Conservation (phyloP, 2,888 invertebrate species). For the Pristionchus fissidentatus region DNA sequence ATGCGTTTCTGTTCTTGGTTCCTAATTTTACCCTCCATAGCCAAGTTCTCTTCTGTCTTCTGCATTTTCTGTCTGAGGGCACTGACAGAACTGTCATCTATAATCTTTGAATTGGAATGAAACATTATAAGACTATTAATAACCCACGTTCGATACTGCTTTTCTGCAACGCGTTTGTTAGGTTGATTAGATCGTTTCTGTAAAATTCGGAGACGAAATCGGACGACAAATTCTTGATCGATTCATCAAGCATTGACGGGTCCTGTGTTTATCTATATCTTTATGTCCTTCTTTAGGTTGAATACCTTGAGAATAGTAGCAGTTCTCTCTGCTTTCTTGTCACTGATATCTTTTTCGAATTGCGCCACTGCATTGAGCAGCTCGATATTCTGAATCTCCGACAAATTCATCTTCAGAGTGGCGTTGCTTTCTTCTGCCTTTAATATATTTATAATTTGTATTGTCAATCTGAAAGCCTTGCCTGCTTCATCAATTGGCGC, state of each 20-base stretch:
- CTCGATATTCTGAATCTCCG: slow-evolving; percentile 42
- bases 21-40: background rate
- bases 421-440: slow-evolving; percentile 27
- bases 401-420: slow-evolving; percentile 44
- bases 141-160: slow-evolving; percentile 31
- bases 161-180: slow-evolving; percentile 4
- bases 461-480: no score
- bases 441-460: background rate
- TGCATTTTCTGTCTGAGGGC: slow-evolving; percentile 25
- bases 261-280: background rate
- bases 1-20: slow-evolving; percentile 47
- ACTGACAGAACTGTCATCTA: slow-evolving; percentile 17
- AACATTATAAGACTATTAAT: background rate
- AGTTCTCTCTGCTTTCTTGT: slow-evolving; percentile 34
- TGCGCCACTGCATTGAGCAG: slow-evolving; percentile 46
- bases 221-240: slow-evolving; percentile 35
- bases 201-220: slow-evolving; percentile 46
- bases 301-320: slow-evolving; percentile 35
- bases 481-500: slow-evolving; percentile 44
- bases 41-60: background rate
- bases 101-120: background rate
- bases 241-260: slow-evolving; percentile 34
- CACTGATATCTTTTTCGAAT: slow-evolving; percentile 41
- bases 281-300: background rate
- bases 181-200: slow-evolving; percentile 34